phyloP scores from a whole-genome alignment of 2,888 invertebrate genomes.

The Netelia virgata region DNA sequence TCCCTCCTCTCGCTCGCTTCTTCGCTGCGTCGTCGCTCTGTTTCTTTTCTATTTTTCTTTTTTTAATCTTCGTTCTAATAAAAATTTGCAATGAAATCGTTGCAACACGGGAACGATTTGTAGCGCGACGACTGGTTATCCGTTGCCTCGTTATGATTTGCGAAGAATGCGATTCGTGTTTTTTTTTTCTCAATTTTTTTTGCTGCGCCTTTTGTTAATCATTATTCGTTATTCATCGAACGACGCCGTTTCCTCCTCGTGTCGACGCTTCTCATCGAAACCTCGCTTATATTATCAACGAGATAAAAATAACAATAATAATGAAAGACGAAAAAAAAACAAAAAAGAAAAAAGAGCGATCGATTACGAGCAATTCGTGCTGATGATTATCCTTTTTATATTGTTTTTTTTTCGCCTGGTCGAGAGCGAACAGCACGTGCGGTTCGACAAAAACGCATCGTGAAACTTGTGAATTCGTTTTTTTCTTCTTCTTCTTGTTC shows the following conservation, averaged over 20 bases:
- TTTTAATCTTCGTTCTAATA: slow-evolving; percentile 23
- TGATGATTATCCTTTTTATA: background rate
- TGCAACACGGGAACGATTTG: background rate
- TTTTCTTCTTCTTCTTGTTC: background rate
- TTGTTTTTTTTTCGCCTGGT: slow-evolving; percentile 9
- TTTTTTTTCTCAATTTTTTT: background rate
- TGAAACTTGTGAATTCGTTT: background rate
- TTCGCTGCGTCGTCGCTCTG: background rate
- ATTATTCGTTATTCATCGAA: slow-evolving; percentile 3
- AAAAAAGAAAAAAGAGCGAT: background rate
- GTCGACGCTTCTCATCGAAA: too few relatives aligned
- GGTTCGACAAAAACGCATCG: background rate
- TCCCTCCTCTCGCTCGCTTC: background rate
- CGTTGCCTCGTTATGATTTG: slow-evolving; percentile 39
- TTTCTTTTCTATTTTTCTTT: slow-evolving; percentile 1
- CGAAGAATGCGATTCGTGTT: slow-evolving; percentile 1
- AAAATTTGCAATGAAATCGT: slow-evolving; percentile 17
- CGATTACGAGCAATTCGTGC: background rate
- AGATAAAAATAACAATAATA: background rate
- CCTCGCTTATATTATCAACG: background rate
- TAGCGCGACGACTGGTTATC: slow-evolving; percentile 20
- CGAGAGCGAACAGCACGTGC: background rate
- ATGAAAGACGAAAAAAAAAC: background rate
- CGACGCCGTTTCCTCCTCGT: too few relatives aligned
- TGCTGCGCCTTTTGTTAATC: slow-evolving; percentile 13